These are phyloP conservation scores for Macrobrachium rosenbergii DNA, from an alignment of 1,140 invertebrate species.

Conservation along the genomic window DNA sequence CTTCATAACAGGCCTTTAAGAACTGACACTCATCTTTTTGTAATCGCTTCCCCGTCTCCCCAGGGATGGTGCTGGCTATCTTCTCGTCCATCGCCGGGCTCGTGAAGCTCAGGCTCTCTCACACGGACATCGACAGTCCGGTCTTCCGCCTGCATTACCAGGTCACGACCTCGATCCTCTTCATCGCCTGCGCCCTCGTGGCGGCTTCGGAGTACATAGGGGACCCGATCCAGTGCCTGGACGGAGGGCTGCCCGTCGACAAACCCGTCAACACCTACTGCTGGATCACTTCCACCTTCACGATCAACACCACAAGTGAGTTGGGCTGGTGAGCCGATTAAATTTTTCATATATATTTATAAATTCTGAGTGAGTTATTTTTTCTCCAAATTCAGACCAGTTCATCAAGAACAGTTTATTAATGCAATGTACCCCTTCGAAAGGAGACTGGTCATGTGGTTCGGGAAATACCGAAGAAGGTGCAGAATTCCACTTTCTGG, in stretches of 20 bases:
- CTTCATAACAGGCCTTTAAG: too few relatives aligned
- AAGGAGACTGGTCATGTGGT: too few relatives aligned
- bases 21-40: too few relatives aligned
- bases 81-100: constrained; percentile 56
- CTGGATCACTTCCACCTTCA: constrained; percentile 93
- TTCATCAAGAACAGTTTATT: too few relatives aligned
- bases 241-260: constrained; percentile 76
- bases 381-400: too few relatives aligned
- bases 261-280: constrained; percentile 91
- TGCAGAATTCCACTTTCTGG: too few relatives aligned
- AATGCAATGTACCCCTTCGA: too few relatives aligned
- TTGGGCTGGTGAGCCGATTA: too few relatives aligned
- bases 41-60: background rate
- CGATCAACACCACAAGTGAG: constrained; percentile 72
- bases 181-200: constrained; percentile 77
- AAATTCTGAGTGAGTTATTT: too few relatives aligned
- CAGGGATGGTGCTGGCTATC: constrained; percentile 51
- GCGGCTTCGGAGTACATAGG: constrained; percentile 93
- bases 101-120: constrained; percentile 44
- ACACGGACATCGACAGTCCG: constrained; percentile 79
- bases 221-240: constrained; percentile 92
- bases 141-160: constrained; percentile 91
- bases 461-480: too few relatives aligned
- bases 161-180: constrained; percentile 84
- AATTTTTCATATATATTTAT: too few relatives aligned